phyloP scores from a whole-genome alignment of 2,888 invertebrate genomes.

The Conomelus anceps region DNA sequence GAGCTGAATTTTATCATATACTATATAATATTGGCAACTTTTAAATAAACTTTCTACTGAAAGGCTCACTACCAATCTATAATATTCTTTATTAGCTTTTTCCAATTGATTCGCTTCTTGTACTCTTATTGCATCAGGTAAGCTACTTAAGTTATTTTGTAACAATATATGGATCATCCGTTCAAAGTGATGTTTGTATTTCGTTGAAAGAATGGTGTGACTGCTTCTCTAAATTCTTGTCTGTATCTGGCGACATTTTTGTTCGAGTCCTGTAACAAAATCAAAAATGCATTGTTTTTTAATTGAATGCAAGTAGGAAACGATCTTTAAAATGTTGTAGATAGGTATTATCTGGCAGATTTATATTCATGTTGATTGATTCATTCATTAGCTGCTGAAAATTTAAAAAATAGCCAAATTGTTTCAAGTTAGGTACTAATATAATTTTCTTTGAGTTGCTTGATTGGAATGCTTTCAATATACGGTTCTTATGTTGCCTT shows the following conservation, averaged over 20 bases:
- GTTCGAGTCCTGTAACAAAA: constrained; percentile 29
- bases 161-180: background rate
- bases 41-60: background rate
- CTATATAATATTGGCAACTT: too few relatives aligned
- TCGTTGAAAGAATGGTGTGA: constrained; percentile 26
- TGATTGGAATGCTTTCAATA: too few relatives aligned
- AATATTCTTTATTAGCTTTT: background rate
- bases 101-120: background rate
- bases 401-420: too few relatives aligned
- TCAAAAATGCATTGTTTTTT: background rate
- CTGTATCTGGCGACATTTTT: constrained; percentile 29
- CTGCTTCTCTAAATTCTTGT: constrained; percentile 29
- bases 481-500: too few relatives aligned
- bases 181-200: constrained; percentile 19
- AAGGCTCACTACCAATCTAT: background rate
- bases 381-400: too few relatives aligned
- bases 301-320: background rate
- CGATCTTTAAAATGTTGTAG: too few relatives aligned
- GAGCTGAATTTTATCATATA: background rate
- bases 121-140: background rate
- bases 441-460: too few relatives aligned
- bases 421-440: too few relatives aligned
- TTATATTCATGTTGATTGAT: too few relatives aligned
- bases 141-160: too few relatives aligned
- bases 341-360: too few relatives aligned